Evolutionary conservation across 2,797 vertebrate species (phyloP).

Genomic region (Ficedula albicollis): DNA sequence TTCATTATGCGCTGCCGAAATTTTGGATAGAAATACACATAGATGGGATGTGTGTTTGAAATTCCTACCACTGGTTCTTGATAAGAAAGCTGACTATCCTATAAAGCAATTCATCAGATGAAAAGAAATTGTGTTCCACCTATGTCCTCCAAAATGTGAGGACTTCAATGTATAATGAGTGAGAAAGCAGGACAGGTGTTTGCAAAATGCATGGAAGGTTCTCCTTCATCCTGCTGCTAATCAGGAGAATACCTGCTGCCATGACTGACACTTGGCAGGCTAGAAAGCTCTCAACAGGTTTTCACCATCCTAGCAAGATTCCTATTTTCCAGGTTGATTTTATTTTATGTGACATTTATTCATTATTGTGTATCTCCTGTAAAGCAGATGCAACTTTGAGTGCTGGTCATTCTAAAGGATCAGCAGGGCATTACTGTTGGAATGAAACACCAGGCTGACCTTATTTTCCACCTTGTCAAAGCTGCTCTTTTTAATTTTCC

Average conservation of each 20-base stretch:
- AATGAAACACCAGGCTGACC: background rate
- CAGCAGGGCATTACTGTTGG: background rate
- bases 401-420: background rate
- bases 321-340: background rate
- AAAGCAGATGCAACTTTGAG: background rate
- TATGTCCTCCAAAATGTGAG: background rate
- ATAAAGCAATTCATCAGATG: background rate
- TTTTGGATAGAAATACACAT: background rate
- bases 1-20: background rate
- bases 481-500: background rate
- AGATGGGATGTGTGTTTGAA: background rate
- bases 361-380: background rate
- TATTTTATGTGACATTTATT: background rate
- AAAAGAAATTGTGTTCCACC: background rate
- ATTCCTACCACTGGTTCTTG: background rate
- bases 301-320: background rate
- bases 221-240: background rate
- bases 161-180: background rate
- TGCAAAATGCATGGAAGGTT: background rate
- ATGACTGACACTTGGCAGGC: background rate
- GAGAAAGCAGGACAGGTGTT: background rate
- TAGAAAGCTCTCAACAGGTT: background rate
- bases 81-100: background rate
- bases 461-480: background rate
- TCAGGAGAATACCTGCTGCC: background rate